Conservation (phyloP, 1,140 invertebrate genomes). For the Panagrolaimus sp. region DNA sequence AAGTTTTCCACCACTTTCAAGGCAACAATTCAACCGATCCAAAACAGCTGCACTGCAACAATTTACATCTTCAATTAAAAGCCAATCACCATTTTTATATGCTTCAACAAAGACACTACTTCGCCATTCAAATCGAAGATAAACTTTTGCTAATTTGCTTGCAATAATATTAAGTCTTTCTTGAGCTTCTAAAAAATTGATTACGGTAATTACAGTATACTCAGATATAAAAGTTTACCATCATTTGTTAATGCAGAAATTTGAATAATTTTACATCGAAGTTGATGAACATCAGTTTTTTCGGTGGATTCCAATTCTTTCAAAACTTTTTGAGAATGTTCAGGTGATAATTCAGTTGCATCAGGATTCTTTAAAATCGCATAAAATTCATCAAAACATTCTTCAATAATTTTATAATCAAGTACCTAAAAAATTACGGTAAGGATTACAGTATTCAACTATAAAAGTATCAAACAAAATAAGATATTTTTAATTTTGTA, state of each 20-base stretch:
- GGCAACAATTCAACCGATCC: slow-evolving; percentile 85
- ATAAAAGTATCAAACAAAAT: no score
- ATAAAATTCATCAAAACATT: background rate
- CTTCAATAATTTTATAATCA: background rate
- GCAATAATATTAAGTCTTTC: slow-evolving; percentile 15
- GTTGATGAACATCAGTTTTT: background rate
- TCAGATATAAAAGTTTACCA: background rate
- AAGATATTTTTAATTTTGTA: no score
- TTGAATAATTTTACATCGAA: background rate
- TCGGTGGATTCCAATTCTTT: no score
- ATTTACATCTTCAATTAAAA: slow-evolving; percentile 92
- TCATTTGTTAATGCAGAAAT: background rate
- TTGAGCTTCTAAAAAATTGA: slow-evolving; percentile 5
- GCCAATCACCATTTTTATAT: slow-evolving; percentile 77
- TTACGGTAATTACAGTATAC: background rate
- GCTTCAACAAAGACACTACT: slow-evolving; percentile 87
- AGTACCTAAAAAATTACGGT: no score
- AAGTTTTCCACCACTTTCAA: slow-evolving; percentile 82
- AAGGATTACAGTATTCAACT: no score
- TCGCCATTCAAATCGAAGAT: slow-evolving; percentile 80
- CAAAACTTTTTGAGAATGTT: no score
- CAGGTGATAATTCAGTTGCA: background rate
- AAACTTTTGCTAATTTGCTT: slow-evolving; percentile 17
- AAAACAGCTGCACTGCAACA: slow-evolving; percentile 88
- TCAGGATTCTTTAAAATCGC: slow-evolving; percentile 38